Percentiles rank a stretch among this genome's conserved stretches.
These are phyloP conservation scores for Sebastes reedi DNA, from an alignment of 2,797 vertebrate genomes.

Conservation along the genomic window DNA sequence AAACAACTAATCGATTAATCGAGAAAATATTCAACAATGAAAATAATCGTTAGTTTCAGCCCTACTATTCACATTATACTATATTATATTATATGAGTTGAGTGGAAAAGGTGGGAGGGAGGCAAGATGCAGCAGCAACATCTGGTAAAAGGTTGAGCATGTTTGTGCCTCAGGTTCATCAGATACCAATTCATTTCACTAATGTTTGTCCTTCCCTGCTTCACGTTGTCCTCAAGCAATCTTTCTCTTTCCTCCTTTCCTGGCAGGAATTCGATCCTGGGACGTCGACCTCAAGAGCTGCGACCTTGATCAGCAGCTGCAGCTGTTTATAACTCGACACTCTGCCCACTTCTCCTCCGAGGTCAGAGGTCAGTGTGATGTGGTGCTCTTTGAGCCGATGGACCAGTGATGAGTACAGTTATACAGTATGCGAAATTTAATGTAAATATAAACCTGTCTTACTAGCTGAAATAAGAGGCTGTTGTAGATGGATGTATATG, in stretches of 20 bases:
- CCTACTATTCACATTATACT: not conserved
- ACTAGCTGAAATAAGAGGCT: not conserved
- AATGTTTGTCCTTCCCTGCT: not conserved
- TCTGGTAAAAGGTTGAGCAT: constrained; percentile 18
- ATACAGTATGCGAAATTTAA: not conserved
- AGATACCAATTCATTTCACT: not conserved
- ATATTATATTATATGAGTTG: not conserved
- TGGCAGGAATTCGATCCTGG: constrained; percentile 93
- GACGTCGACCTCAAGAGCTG: constrained; percentile 86
- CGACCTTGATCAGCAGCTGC: constrained; percentile 91
- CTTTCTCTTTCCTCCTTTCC: constrained; percentile 18
- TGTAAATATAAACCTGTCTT: not conserved
- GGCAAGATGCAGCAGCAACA: constrained; percentile 21
- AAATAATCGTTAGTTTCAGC: too few relatives aligned
- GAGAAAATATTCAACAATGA: too few relatives aligned
- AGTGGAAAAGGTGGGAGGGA: not conserved
- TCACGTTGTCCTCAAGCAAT: constrained; percentile 3
- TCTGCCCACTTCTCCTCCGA: constrained; percentile 96
- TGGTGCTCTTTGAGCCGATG: not conserved
- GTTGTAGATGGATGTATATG: not conserved
- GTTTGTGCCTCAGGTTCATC: not conserved
- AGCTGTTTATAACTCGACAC: constrained; percentile 92
- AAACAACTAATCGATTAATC: too few relatives aligned
- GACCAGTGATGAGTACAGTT: not conserved
- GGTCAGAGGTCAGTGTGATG: constrained; percentile 91